Evolutionary conservation across 2,797 vertebrate species (phyloP).

Genomic region (Cyclura pinguis): DNA sequence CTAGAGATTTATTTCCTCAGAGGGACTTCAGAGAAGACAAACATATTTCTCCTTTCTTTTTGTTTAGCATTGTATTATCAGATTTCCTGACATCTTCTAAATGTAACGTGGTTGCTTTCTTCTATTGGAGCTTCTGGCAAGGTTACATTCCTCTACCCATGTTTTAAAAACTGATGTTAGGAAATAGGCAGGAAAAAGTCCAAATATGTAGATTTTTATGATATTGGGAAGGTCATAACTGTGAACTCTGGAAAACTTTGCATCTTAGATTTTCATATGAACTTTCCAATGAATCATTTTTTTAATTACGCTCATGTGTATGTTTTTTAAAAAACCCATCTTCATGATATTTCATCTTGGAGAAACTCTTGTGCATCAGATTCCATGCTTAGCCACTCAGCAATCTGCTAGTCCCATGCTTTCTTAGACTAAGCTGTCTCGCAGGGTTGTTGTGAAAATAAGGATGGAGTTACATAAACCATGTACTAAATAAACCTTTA

Average conservation of each 20-base stretch:
- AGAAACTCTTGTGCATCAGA: neutral
- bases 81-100: slow-evolving; percentile 64
- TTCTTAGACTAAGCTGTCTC: neutral
- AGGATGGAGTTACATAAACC: neutral
- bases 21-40: slow-evolving; percentile 69
- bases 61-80: slow-evolving; percentile 54
- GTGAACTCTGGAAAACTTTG: neutral
- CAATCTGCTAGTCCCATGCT: too few species aligned
- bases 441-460: neutral
- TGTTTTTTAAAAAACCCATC: neutral
- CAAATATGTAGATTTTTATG: slow-evolving; percentile 10
- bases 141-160: slow-evolving; percentile 2
- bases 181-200: neutral
- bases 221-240: neutral
- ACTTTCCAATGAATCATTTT: neutral
- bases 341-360: neutral
- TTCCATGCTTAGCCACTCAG: neutral
- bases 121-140: slow-evolving; percentile 1
- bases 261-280: neutral
- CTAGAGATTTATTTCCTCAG: slow-evolving; percentile 67
- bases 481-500: too few species aligned
- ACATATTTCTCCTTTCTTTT: slow-evolving; percentile 71
- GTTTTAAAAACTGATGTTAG: neutral
- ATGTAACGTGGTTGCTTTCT: slow-evolving; percentile 46
- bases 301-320: neutral